These are phyloP conservation scores for Willisornis vidua DNA, from an alignment of 2,113 vertebrate species.

Conservation along the genomic window DNA sequence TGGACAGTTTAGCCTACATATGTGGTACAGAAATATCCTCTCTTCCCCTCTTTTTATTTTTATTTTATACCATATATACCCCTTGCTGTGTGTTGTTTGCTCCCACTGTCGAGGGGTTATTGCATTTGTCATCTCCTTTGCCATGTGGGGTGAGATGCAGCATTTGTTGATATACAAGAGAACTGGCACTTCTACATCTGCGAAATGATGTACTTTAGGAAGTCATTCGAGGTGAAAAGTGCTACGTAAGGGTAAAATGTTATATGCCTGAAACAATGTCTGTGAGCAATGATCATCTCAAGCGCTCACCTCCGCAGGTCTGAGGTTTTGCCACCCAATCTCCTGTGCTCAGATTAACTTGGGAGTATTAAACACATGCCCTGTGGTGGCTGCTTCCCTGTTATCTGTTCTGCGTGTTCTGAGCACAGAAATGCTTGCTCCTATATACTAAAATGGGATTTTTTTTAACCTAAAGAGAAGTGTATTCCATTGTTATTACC, in stretches of 20 bases:
- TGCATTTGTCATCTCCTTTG: background rate
- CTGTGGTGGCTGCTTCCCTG: background rate
- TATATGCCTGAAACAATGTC: background rate
- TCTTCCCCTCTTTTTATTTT: background rate
- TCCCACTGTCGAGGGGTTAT: background rate
- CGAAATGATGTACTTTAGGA: background rate
- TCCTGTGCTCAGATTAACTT: background rate
- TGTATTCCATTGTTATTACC: background rate
- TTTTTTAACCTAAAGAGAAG: background rate
- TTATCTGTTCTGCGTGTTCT: background rate
- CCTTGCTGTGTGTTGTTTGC: background rate
- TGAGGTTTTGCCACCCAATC: background rate
- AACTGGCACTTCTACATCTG: background rate
- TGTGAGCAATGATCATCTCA: background rate
- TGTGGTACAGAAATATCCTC: fast-evolving
- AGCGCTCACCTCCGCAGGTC: background rate
- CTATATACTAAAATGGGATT: background rate
- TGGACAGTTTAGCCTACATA: fast-evolving
- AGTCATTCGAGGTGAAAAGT: conserved; percentile 20
- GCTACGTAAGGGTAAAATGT: background rate
- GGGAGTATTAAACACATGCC: background rate
- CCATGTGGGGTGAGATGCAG: background rate
- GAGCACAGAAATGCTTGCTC: background rate
- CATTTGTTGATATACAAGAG: background rate
- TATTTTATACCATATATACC: background rate